Base-by-base conservation (phyloP, 2,113 vertebrate genomes). In the Echinops telfairi region DNA sequence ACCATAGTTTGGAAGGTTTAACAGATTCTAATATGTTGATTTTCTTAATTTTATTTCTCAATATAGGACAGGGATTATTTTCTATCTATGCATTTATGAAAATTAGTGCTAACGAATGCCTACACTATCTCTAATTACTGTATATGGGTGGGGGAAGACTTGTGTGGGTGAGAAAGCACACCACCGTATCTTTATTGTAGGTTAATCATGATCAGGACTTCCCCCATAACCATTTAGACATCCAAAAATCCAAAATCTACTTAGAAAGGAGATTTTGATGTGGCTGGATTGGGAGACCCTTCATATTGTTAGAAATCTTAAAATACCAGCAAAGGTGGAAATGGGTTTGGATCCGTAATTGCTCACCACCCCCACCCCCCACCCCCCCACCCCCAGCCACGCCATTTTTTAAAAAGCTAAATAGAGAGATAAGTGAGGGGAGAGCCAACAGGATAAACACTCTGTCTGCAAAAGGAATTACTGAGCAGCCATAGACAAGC, bases 381-480 rank as follows among this genome's bases (percentile, higher is more conserved):
- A 4, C 16, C 22, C 22, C 47, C 22, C 12, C 60, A 62, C 22
- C 22, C 22, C 22, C 14, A n/a, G n/a, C n/a, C n/a, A n/a, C n/a
- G n/a, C n/a, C n/a, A n/a, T 57, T 62, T 62, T 62, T 62, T 62
- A n/a, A 70, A 36, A 76, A 36, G 27, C 15, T 25, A 31, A 81
- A 78, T 19, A 71, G 47, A 53, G 47, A 53, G 36, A 77, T 91
- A 95, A 92, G 78, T 2, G 4, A 47, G 14, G 27, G 25, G 40
- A 89, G 36, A 82, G 60, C 23, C 79, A 83, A 31, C 90, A 77
- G 90, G 76, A 70, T 86, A 89, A 92, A 85, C 62, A 66, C 95
- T 53, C 47, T 97, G 95, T 97, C 97, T 96, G 93, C 82, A 91
- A 66, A 79, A 90, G 62, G 93, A 95, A 96, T 95, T 96, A 94